Base-by-base conservation (phyloP, 2,113 vertebrate genomes). In the Silurus glanis region DNA sequence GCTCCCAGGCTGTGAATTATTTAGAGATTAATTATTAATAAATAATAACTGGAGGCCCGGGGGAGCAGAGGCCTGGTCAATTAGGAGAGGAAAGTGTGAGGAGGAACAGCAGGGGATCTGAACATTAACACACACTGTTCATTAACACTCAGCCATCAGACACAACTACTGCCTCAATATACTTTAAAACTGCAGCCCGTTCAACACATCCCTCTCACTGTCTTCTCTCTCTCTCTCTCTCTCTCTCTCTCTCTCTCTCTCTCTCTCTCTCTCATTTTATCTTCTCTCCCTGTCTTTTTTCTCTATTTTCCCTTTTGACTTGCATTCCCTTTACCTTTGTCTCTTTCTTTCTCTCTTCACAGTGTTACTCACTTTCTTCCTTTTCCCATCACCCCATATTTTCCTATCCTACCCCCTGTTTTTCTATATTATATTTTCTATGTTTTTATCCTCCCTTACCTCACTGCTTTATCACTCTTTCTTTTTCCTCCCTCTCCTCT, bases 1-100 rank as follows among this genome's bases (percentile, higher is more conserved):
- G 95, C 96, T 96, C 95, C 95, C 95, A 95, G 93, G 92, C 93
- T 88, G 95, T 98, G 96, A 98, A 98, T 99, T 97, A 99, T 99
- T 98, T 96, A 98, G 95, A 92, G 92, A 97, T 98, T 95, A 98
- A 98, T 98, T 97, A 97, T 99, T 97, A 98, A 98, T 98, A 98
- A 98, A 97, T 98, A 97, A 98, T 98, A 98, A 97, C 96, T 97
- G 96, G 93, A 93, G 96, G 94, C 96, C 95, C 94, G 87, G 94
- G 96, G 96, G 97, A 97, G 94, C 95, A 89, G 92, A 94, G 92
- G 93, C 93, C 79, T 91, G 96, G 97, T 97, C 97, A 98, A 99
- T 98, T 98, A 98, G 94, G 90, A 94, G 91, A 92, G 94, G 95
- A 95, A 95, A 96, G 96, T 96, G 96, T 96, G 95, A 96, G 95